These are phyloP conservation scores for Gambusia holbrooki DNA, from an alignment of 2,113 vertebrate species.

Conservation along the genomic window DNA sequence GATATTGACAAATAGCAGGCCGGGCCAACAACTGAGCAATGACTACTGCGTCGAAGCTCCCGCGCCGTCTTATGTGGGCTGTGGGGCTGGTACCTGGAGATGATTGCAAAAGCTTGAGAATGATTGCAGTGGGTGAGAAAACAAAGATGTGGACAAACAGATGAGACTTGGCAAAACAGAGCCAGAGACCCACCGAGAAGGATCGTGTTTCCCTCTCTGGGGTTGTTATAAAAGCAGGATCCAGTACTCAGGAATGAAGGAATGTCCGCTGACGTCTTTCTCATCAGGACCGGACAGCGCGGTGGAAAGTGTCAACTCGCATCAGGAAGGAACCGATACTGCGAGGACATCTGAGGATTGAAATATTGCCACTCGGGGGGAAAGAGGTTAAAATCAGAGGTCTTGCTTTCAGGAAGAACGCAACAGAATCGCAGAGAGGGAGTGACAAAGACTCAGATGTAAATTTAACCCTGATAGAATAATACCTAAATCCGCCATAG, in stretches of 20 bases:
- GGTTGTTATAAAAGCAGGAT: constrained; percentile 74
- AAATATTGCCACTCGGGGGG: constrained; percentile 43
- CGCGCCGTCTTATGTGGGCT: background rate
- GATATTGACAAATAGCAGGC: constrained; percentile 32
- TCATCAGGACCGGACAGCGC: constrained; percentile 37
- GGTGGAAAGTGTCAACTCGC: constrained; percentile 36
- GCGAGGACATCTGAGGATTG: constrained; percentile 56
- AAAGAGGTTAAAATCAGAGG: constrained; percentile 15
- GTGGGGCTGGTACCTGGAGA: background rate
- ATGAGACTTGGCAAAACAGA: constrained; percentile 15
- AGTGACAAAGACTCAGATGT: constrained; percentile 17
- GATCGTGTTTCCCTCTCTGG: constrained; percentile 68
- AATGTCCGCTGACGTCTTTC: constrained; percentile 77
- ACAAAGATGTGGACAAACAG: constrained; percentile 12
- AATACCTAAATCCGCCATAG: constrained; percentile 19
- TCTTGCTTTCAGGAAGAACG: constrained; percentile 31
- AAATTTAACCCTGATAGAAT: constrained; percentile 29
- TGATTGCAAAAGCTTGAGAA: background rate
- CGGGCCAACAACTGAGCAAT: constrained; percentile 54
- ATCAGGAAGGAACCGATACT: constrained; percentile 61
- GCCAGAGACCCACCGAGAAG: constrained; percentile 27
- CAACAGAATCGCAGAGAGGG: constrained; percentile 18
- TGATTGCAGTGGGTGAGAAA: background rate
- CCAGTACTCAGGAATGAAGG: constrained; percentile 74
- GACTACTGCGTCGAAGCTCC: constrained; percentile 6